phyloP scores from a whole-genome alignment of 2,113 vertebrate genomes.

The Pomatostomus ruficeps region DNA sequence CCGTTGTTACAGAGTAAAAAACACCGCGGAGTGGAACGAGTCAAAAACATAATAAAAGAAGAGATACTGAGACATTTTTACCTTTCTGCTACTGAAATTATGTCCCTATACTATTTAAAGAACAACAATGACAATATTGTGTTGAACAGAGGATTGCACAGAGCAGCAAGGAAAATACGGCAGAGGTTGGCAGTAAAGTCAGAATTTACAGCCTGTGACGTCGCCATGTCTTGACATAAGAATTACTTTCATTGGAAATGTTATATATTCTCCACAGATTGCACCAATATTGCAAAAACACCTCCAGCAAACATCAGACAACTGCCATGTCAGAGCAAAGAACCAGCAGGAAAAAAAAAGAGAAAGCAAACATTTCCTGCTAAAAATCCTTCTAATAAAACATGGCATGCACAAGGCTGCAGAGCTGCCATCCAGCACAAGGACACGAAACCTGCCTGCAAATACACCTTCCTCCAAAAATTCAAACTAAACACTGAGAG shows the following conservation, averaged over 20 bases:
- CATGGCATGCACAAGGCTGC: background rate
- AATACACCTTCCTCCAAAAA: background rate
- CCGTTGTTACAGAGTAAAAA: background rate
- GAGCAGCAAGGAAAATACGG: background rate
- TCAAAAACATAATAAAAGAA: background rate
- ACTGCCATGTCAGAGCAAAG: background rate
- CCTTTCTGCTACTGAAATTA: background rate
- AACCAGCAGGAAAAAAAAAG: background rate
- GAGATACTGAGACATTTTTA: background rate
- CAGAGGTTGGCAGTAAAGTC: background rate
- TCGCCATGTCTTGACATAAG: background rate
- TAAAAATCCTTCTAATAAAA: background rate
- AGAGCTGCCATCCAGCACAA: background rate
- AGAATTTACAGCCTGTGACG: conserved; percentile 17
- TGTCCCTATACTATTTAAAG: background rate
- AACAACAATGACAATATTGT: background rate
- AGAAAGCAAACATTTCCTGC: background rate
- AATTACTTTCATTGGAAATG: conserved; percentile 28
- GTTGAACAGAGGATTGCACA: background rate
- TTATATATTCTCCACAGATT: background rate
- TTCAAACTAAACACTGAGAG: background rate
- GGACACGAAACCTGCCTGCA: background rate
- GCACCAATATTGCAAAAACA: conserved; percentile 11
- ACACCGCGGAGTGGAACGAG: background rate
- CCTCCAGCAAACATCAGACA: background rate